Evolutionary conservation across 2,113 vertebrate species (phyloP).

Genomic region (Scortum barcoo): DNA sequence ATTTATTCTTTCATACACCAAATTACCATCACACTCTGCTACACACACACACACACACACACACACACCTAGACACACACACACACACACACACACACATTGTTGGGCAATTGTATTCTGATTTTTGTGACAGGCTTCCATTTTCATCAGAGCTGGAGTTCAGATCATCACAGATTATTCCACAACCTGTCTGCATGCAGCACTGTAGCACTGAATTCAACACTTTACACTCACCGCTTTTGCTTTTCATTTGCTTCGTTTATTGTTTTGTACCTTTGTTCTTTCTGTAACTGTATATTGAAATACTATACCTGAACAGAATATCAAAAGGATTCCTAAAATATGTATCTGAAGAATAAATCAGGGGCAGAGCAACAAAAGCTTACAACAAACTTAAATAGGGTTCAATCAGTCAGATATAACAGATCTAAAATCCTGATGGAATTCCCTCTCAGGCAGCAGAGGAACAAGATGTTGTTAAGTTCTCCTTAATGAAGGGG

Average conservation of each 20-base stretch:
- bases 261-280: not conserved
- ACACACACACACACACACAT: constrained; percentile 37
- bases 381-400: not conserved
- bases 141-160: constrained; percentile 49
- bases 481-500: not conserved
- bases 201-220: not conserved
- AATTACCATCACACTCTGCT: constrained; percentile 71
- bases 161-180: constrained; percentile 46
- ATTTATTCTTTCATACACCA: constrained; percentile 85
- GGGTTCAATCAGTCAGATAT: not conserved
- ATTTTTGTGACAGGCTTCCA: constrained; percentile 49
- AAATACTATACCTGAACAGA: not conserved
- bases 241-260: constrained; percentile 17
- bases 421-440: constrained; percentile 4
- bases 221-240: not conserved
- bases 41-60: constrained; percentile 25
- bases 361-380: not conserved
- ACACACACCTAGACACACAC: constrained; percentile 32
- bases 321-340: not conserved
- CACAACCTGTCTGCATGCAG: constrained; percentile 2
- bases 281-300: not conserved
- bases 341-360: not conserved
- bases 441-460: not conserved
- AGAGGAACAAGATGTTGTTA: not conserved
- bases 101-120: constrained; percentile 20